These are phyloP conservation scores for Hypocryptadius cinnamomeus DNA, from an alignment of 2,113 vertebrate species.

Conservation along the genomic window DNA sequence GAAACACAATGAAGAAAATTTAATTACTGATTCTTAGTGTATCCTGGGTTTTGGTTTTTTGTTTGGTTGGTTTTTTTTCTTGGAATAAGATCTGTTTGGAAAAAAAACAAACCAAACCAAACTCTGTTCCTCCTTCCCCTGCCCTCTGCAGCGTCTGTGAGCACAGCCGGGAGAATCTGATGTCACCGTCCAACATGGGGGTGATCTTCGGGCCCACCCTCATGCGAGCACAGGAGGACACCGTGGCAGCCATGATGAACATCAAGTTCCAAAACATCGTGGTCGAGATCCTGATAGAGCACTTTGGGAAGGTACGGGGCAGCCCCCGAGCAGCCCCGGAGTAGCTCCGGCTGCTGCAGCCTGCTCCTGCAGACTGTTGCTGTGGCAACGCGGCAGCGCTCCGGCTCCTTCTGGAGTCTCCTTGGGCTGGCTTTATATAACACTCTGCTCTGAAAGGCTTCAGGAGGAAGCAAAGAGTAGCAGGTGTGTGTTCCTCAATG, in stretches of 20 bases:
- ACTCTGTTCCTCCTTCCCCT: neutral
- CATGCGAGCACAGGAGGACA: slow-evolving; percentile 93
- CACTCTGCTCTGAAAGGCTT: neutral
- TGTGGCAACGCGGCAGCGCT: neutral
- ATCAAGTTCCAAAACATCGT: slow-evolving; percentile 99
- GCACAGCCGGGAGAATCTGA: slow-evolving; percentile 86
- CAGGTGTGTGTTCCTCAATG: neutral
- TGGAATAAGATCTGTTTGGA: neutral
- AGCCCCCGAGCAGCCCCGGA: neutral
- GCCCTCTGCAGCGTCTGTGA: slow-evolving; percentile 79
- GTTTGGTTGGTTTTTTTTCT: neutral
- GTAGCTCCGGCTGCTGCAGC: neutral
- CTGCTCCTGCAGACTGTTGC: neutral
- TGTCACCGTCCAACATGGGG: slow-evolving; percentile 94
- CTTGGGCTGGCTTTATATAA: neutral
- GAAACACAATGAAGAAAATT: neutral
- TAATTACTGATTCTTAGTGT: neutral
- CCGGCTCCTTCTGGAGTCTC: neutral
- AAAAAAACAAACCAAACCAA: neutral
- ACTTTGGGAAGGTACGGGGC: slow-evolving; percentile 82
- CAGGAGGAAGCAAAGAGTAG: neutral
- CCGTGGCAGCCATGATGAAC: slow-evolving; percentile 96
- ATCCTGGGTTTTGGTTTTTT: neutral
- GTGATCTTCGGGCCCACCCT: slow-evolving; percentile 95
- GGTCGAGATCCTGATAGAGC: slow-evolving; percentile 92